These are phyloP conservation scores for Terrapene triunguis DNA, from an alignment of 2,113 vertebrate genomes.

Conservation along the genomic window DNA sequence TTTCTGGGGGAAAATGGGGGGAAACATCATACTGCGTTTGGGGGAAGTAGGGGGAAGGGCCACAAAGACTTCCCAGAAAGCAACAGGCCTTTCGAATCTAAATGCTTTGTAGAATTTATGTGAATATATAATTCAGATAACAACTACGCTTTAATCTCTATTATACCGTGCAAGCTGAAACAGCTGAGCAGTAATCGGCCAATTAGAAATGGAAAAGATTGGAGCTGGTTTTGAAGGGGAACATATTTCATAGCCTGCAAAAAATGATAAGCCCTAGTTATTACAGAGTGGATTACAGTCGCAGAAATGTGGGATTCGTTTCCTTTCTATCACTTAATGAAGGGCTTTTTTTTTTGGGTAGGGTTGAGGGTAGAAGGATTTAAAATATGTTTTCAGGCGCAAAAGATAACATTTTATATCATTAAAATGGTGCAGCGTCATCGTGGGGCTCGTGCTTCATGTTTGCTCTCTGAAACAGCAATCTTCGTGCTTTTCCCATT, in stretches of 20 bases:
- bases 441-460: background rate
- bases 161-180: background rate
- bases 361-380: conserved; percentile 36
- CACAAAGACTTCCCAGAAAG: background rate
- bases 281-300: conserved; percentile 28
- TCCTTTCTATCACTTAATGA: conserved; percentile 43
- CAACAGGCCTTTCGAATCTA: background rate
- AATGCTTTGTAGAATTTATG: conserved; percentile 34
- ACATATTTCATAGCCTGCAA: background rate
- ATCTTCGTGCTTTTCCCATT: background rate
- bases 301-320: conserved; percentile 29
- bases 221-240: background rate
- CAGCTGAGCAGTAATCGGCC: background rate
- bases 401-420: conserved; percentile 34
- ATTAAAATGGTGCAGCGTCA: background rate
- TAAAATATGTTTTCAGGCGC: background rate
- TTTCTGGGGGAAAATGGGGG: conserved; percentile 53
- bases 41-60: background rate
- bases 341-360: background rate
- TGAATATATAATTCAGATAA: conserved; percentile 44
- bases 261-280: background rate
- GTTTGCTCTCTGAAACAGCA: background rate
- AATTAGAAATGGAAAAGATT: background rate
- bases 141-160: background rate
- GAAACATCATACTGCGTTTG: background rate